A percentile compares a stretch with the other conserved stretches of the same genome.
Evolutionary conservation across 2,888 invertebrate genomes (phyloP).

Genomic region (Altica lythri): DNA sequence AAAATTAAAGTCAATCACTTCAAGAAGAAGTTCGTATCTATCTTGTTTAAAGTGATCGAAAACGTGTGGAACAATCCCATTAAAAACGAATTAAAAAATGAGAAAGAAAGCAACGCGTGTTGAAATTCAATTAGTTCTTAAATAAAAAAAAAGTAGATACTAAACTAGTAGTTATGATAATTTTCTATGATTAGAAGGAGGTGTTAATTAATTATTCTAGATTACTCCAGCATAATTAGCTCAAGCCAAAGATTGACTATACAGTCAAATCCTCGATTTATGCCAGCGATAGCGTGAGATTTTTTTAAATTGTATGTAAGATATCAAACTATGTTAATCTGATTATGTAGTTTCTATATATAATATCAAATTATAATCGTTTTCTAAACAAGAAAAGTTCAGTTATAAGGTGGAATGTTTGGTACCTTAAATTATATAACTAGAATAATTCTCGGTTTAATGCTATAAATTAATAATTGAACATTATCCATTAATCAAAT

Average conservation of each 20-base stretch:
- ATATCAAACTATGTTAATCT: conserved; percentile 1
- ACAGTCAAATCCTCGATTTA: conserved; percentile 6
- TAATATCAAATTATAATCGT: no score
- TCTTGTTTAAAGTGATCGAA: neutral
- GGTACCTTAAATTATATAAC: no score
- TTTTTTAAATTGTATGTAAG: conserved; percentile 10
- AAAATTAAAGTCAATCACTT: no score
- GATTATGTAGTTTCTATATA: no score
- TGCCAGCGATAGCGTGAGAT: conserved; percentile 2
- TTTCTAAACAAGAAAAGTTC: no score
- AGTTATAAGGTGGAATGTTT: no score
- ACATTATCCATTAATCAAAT: no score
- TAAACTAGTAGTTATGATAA: conserved; percentile 13
- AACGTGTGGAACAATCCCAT: conserved; percentile 10
- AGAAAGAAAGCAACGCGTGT: conserved; percentile 6
- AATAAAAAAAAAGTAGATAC: conserved; percentile 8
- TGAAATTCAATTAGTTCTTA: conserved; percentile 17
- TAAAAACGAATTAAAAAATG: neutral
- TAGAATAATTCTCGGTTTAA: no score
- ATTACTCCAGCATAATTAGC: conserved; percentile 4
- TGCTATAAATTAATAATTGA: no score
- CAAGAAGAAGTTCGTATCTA: no score
- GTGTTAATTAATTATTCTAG: conserved; percentile 18
- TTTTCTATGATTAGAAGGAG: conserved; percentile 18
- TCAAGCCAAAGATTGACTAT: conserved; percentile 1